These are phyloP conservation scores for Lanistes nyassanus DNA, from an alignment of 1,140 invertebrate genomes.

Conservation along the genomic window DNA sequence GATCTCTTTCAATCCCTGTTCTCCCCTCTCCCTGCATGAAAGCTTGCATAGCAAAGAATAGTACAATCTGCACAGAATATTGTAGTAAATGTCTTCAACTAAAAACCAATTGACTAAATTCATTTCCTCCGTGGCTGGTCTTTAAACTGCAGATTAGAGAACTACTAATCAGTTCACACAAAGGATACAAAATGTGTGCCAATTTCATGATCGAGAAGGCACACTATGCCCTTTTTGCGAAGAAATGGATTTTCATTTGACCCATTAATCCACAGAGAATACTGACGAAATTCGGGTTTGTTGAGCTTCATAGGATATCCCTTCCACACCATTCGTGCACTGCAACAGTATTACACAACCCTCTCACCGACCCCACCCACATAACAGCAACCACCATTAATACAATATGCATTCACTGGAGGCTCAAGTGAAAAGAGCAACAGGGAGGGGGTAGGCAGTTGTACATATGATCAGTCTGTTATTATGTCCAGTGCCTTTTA, in stretches of 20 bases:
- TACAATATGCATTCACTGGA: no score
- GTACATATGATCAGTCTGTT: no score
- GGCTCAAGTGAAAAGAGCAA: no score
- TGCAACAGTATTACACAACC: conserved; percentile 42
- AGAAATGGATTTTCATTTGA: conserved; percentile 59
- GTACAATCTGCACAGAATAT: no score
- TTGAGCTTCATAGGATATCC: conserved; percentile 57
- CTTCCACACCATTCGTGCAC: conserved; percentile 63
- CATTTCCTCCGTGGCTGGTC: background rate
- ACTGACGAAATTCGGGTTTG: conserved; percentile 57
- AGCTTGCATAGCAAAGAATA: no score
- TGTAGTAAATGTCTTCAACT: no score
- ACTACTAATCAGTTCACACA: background rate
- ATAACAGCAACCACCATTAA: background rate
- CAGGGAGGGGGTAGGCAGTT: no score
- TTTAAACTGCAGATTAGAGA: background rate
- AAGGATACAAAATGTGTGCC: conserved; percentile 68
- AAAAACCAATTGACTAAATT: no score
- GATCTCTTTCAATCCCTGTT: no score
- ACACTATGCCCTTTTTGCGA: conserved; percentile 59
- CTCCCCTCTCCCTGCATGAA: no score
- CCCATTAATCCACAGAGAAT: conserved; percentile 61
- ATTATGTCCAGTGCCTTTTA: no score
- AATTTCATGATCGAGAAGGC: conserved; percentile 65
- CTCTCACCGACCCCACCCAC: background rate